Evolutionary conservation across 2,888 invertebrate species (phyloP).

Genomic region (Catocala nupta): DNA sequence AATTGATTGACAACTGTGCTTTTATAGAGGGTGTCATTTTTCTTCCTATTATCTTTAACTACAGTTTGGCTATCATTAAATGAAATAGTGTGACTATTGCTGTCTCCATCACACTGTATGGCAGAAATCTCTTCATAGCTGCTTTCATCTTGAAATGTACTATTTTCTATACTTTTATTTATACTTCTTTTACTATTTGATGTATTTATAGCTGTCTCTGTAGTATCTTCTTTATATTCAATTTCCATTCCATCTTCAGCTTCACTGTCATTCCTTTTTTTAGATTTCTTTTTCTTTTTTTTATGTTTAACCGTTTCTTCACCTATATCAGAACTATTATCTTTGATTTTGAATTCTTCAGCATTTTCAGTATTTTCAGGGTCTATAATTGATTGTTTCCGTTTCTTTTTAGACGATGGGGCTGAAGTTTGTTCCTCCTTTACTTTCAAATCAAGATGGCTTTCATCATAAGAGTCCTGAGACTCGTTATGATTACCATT

Average conservation of each 20-base stretch:
- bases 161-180: constrained; percentile 8
- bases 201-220: constrained; percentile 14
- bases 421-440: constrained; percentile 58
- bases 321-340: constrained; percentile 23
- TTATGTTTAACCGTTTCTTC: constrained; percentile 30
- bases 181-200: not conserved
- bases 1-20: constrained; percentile 9
- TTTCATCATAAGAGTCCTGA: constrained; percentile 52
- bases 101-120: constrained; percentile 42
- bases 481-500: constrained; percentile 34
- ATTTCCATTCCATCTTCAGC: constrained; percentile 16
- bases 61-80: constrained; percentile 19
- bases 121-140: constrained; percentile 45
- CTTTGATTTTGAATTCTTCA: constrained; percentile 19
- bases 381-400: constrained; percentile 27
- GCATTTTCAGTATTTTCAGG: constrained; percentile 12
- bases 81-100: constrained; percentile 30
- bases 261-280: constrained; percentile 42
- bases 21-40: constrained; percentile 21
- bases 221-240: constrained; percentile 22
- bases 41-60: constrained; percentile 11
- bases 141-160: constrained; percentile 28
- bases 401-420: constrained; percentile 31
- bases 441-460: constrained; percentile 61
- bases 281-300: constrained; percentile 54